Evolutionary conservation across 92 coral and sea anemone species (phyloP).

Genomic region (Palythoa grandiflora): DNA sequence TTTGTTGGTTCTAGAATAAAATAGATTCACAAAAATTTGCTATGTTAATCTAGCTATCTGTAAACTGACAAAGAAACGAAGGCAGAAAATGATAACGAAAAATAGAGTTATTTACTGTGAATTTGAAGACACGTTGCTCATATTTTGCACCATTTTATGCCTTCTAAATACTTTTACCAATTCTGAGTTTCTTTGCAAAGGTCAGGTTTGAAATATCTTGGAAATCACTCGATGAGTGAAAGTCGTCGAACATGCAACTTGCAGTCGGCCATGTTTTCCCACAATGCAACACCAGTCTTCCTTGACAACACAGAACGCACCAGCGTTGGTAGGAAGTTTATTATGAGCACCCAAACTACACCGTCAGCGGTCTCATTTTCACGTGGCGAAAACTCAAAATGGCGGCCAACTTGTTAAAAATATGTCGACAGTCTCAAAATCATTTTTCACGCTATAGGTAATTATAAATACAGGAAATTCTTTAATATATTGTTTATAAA

Average conservation of each 20-base stretch:
- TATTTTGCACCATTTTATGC: constrained; percentile 33
- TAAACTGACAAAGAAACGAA: background rate
- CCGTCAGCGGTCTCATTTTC: constrained; percentile 57
- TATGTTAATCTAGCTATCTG: background rate
- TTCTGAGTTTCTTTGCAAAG: background rate
- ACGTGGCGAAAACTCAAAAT: constrained; percentile 62
- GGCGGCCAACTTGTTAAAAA: constrained; percentile 78
- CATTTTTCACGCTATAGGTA: constrained; percentile 9
- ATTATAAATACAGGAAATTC: constrained; percentile 31
- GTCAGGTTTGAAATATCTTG: background rate
- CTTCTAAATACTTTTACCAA: background rate
- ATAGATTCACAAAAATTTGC: background rate
- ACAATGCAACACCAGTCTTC: constrained; percentile 18
- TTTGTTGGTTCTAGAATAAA: constrained; percentile 62
- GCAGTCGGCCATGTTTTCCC: constrained; percentile 28
- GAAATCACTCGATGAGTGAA: background rate
- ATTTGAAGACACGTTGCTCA: constrained; percentile 20
- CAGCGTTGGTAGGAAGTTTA: constrained; percentile 16
- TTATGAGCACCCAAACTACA: constrained; percentile 36
- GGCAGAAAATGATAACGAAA: background rate
- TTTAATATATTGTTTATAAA: background rate
- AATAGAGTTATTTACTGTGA: background rate
- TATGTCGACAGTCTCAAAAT: constrained; percentile 19
- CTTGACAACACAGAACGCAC: constrained; percentile 41
- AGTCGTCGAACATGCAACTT: background rate